phyloP scores from a whole-genome alignment of 2,113 vertebrate species.

The Neoarius graeffei region DNA sequence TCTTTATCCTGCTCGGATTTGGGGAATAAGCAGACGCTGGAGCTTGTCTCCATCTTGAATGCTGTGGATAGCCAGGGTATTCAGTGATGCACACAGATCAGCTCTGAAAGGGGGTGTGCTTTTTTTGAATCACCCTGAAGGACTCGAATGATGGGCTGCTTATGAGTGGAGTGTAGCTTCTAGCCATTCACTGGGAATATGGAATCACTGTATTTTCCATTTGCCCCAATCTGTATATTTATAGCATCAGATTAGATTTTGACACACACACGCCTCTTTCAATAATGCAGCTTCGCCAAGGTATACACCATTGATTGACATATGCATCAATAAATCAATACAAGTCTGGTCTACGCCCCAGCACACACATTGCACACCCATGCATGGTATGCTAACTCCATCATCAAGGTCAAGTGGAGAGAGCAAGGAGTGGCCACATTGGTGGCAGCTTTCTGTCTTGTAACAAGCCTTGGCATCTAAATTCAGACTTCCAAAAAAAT shows the following conservation, averaged over 20 bases:
- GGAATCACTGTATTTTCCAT: not conserved
- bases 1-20: slow-evolving; percentile 31
- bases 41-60: slow-evolving; percentile 26
- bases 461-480: not conserved
- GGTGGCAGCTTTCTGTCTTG: not conserved
- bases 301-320: slow-evolving; percentile 1
- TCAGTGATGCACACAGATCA: slow-evolving; percentile 53
- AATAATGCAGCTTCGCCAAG: not conserved
- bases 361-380: slow-evolving; percentile 25
- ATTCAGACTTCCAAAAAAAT: not conserved
- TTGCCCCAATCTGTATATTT: not conserved
- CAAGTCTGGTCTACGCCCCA: not conserved
- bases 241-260: too few relatives aligned
- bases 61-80: slow-evolving; percentile 31
- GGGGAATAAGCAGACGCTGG: slow-evolving; percentile 20
- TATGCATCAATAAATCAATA: slow-evolving; percentile 43
- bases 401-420: slow-evolving; percentile 60
- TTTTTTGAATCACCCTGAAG: slow-evolving; percentile 45
- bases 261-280: slow-evolving; percentile 25
- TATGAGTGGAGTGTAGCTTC: not conserved
- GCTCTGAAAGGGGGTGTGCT: slow-evolving; percentile 62
- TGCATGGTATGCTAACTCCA: slow-evolving; percentile 26
- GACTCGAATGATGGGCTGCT: slow-evolving; percentile 25
- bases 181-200: not conserved
- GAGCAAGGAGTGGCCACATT: not conserved